Evolutionary conservation across 2,113 vertebrate genomes (phyloP).

Genomic region (Ploceus nigricollis): DNA sequence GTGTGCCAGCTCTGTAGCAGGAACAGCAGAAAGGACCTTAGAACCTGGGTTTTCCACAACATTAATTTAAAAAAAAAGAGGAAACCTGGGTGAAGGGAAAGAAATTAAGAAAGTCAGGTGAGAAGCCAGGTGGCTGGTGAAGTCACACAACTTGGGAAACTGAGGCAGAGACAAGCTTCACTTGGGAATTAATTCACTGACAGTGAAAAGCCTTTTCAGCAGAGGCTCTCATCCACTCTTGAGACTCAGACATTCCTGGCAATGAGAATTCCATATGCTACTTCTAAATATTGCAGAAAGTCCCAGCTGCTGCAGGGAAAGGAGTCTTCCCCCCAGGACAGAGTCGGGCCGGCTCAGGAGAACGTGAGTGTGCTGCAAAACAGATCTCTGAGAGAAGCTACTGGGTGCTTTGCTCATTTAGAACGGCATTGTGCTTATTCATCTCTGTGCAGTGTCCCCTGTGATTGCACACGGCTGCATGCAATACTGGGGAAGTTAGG

Average conservation of each 20-base stretch:
- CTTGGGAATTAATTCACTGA: not conserved
- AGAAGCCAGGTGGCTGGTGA: not conserved
- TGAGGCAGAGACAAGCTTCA: not conserved
- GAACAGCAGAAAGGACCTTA: not conserved
- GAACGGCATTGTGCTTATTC: not conserved
- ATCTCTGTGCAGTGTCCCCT: constrained; percentile 36
- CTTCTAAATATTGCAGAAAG: not conserved
- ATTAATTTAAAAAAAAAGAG: not conserved
- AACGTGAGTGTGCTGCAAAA: not conserved
- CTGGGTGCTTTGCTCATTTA: not conserved
- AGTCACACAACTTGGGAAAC: not conserved
- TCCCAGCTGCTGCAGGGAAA: not conserved
- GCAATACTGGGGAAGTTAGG: constrained; percentile 28
- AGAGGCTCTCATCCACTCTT: not conserved
- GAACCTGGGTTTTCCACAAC: not conserved
- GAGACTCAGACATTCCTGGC: not conserved
- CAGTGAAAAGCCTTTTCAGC: not conserved
- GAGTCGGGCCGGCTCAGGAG: not conserved
- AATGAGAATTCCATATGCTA: not conserved
- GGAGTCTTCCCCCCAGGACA: not conserved
- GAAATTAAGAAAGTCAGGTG: not conserved
- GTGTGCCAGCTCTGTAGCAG: not conserved
- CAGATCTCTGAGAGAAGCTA: not conserved
- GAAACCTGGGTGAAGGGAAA: not conserved
- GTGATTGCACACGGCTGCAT: not conserved